Percentiles rank a stretch among this genome's conserved stretches.
phyloP scores from a whole-genome alignment of 2,888 invertebrate genomes.

The Campoplex nolae region DNA sequence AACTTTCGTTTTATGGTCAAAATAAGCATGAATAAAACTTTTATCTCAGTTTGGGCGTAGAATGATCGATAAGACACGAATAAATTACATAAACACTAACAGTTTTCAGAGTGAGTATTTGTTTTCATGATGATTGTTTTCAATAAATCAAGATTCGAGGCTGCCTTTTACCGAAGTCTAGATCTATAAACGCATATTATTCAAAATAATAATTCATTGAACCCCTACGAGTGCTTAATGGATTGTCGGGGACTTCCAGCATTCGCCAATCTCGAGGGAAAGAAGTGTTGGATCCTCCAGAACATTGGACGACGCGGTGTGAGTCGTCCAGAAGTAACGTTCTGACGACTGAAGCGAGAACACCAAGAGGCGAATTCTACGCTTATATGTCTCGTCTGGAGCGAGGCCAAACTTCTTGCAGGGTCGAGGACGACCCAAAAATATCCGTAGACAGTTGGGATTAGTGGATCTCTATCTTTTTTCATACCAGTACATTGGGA shows the following conservation, averaged over 20 bases:
- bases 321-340: conserved; percentile 52
- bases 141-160: not conserved
- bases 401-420: conserved; percentile 78
- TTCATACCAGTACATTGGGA: conserved; percentile 58
- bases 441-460: conserved; percentile 74
- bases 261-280: conserved; percentile 21
- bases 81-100: not conserved
- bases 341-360: conserved; percentile 27
- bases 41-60: too few relatives aligned
- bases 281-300: conserved; percentile 46
- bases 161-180: not conserved
- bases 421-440: conserved; percentile 73
- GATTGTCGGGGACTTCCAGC: conserved; percentile 31
- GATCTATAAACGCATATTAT: not conserved
- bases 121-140: not conserved
- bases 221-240: conserved; percentile 7
- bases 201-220: conserved; percentile 1
- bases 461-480: conserved; percentile 76
- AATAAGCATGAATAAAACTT: too few relatives aligned
- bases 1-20: too few relatives aligned
- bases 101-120: not conserved
- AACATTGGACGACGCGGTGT: conserved; percentile 44
- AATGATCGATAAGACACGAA: too few relatives aligned
- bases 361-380: conserved; percentile 20
- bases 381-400: conserved; percentile 72